These are phyloP conservation scores for Peromyscus californicus DNA, from an alignment of 2,113 vertebrate species.

Conservation along the genomic window DNA sequence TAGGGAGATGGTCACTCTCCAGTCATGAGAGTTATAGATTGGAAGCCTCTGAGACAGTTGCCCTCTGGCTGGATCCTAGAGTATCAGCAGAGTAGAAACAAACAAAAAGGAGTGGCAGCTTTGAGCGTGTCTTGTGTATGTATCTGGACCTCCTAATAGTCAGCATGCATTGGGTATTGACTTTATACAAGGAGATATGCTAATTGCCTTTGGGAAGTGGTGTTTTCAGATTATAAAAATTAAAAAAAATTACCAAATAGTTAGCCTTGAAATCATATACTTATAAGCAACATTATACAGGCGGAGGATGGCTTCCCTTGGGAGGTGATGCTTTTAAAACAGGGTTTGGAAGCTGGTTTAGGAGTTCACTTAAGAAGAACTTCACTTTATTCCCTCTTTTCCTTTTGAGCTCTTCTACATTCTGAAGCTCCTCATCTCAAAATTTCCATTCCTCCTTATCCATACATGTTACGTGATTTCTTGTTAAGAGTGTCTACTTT, in stretches of 20 bases:
- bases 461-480: background rate
- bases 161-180: background rate
- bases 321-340: slow-evolving; percentile 3
- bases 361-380: background rate
- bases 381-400: background rate
- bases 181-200: background rate
- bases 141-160: background rate
- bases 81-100: background rate
- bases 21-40: slow-evolving; percentile 40
- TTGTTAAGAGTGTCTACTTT: background rate
- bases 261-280: background rate
- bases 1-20: slow-evolving; percentile 6
- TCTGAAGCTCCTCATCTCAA: background rate
- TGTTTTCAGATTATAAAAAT: background rate
- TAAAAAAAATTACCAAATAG: background rate
- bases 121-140: background rate
- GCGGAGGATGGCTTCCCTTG: background rate
- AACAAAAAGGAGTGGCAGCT: background rate
- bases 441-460: accelerated
- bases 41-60: background rate
- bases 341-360: slow-evolving; percentile 42
- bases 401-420: background rate
- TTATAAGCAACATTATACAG: too few species aligned
- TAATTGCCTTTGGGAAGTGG: background rate
- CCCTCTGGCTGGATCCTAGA: background rate